Evolutionary conservation across 2,113 vertebrate species (phyloP).

Genomic region (Planiliza haematocheilus): DNA sequence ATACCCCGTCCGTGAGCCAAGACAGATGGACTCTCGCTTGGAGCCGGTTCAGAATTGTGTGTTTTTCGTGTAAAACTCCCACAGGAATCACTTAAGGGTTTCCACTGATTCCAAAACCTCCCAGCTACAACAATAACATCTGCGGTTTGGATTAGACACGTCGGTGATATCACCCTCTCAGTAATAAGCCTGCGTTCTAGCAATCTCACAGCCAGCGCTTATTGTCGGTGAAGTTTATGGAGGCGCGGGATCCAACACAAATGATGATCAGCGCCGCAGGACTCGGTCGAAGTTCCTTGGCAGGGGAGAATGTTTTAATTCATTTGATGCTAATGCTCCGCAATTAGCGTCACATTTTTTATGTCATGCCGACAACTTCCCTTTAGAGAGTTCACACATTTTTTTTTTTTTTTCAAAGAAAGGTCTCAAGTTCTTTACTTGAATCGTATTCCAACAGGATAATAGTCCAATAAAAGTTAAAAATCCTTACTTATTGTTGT

Average conservation of each 20-base stretch:
- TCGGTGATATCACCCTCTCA: conserved; percentile 71
- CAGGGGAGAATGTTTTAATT: conserved; percentile 50
- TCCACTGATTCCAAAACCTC: conserved; percentile 62
- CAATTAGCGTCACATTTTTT: conserved; percentile 15
- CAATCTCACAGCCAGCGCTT: conserved; percentile 42
- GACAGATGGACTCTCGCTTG: conserved; percentile 61
- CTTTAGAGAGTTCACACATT: conserved; percentile 10
- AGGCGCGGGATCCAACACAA: conserved; percentile 65
- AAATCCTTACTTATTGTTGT: background rate
- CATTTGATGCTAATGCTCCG: conserved; percentile 16
- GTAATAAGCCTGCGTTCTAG: conserved; percentile 58
- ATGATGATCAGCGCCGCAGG: conserved; percentile 56
- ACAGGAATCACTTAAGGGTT: conserved; percentile 53
- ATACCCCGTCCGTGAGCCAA: conserved; percentile 42
- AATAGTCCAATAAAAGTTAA: background rate
- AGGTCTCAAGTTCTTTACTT: background rate
- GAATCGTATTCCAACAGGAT: background rate
- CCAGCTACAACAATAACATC: conserved; percentile 71
- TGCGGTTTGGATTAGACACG: conserved; percentile 64
- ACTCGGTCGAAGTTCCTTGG: conserved; percentile 35
- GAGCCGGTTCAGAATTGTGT: conserved; percentile 42
- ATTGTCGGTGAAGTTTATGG: conserved; percentile 65
- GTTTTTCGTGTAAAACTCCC: conserved; percentile 54
- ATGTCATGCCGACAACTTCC: conserved; percentile 19
- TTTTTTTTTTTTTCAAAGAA: background rate